A percentile compares a stretch with the other conserved stretches of the same genome.
These are phyloP conservation scores for Polymixis flavicincta DNA, from an alignment of 2,888 invertebrate species.

Conservation along the genomic window DNA sequence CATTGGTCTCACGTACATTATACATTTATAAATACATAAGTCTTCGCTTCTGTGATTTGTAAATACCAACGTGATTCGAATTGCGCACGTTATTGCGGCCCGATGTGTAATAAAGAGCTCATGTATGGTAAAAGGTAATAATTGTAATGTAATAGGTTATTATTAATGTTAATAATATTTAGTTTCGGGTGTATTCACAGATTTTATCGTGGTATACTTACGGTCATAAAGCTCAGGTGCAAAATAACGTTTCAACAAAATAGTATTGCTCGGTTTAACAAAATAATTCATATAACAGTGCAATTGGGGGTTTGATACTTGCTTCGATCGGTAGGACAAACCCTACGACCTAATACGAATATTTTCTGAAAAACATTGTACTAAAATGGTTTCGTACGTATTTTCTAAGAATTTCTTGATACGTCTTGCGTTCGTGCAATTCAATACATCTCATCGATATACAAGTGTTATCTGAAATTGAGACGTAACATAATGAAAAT, in stretches of 20 bases:
- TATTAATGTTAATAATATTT: constrained; percentile 5
- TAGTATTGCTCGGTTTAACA: too few relatives aligned
- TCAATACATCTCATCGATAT: neutral
- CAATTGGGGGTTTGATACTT: neutral
- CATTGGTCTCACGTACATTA: constrained; percentile 57
- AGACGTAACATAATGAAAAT: neutral
- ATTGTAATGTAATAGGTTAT: constrained; percentile 36
- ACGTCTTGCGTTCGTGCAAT: neutral
- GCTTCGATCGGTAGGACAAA: too few relatives aligned
- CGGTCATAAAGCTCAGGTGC: neutral
- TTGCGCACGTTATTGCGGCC: constrained; percentile 44
- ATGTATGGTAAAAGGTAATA: constrained; percentile 18
- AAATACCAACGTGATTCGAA: constrained; percentile 64
- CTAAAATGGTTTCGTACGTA: neutral
- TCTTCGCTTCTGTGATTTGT: constrained; percentile 56
- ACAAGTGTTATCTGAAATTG: neutral
- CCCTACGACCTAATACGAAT: neutral
- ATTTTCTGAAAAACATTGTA: neutral
- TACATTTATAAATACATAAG: constrained; percentile 53
- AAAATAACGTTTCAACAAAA: neutral
- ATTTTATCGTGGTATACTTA: neutral
- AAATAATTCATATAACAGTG: neutral
- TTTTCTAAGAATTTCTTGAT: neutral
- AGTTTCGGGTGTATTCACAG: neutral
- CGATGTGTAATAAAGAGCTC: constrained; percentile 33